A percentile compares a stretch with the other conserved stretches of the same genome.
Conservation (phyloP, 2,797 vertebrate species). For the Perodicticus potto region DNA sequence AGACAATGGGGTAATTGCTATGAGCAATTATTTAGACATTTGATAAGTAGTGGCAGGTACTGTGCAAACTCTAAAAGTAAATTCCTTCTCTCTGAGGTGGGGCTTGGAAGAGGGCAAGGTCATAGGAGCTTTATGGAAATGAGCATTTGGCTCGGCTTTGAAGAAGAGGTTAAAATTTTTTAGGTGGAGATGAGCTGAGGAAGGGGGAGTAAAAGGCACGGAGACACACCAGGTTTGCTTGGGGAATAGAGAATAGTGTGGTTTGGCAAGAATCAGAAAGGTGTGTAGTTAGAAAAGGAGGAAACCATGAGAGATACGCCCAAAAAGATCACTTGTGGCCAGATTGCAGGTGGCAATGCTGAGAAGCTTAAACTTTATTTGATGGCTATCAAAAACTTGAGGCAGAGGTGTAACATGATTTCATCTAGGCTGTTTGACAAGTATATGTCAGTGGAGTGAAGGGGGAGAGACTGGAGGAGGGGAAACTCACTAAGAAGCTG, state of each 20-base stretch:
- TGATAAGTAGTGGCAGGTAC: slow-evolving; percentile 32
- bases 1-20: slow-evolving; percentile 10
- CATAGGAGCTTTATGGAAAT: slow-evolving; percentile 41
- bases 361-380: slow-evolving; percentile 29
- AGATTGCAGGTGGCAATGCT: not conserved
- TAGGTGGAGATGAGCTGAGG: not conserved
- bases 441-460: not conserved
- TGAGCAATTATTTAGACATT: slow-evolving; percentile 59
- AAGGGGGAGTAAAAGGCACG: not conserved
- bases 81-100: not conserved
- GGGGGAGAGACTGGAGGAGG: not conserved
- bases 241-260: not conserved
- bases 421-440: not conserved
- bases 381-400: not conserved
- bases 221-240: not conserved
- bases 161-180: slow-evolving; percentile 35
- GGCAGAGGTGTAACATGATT: not conserved
- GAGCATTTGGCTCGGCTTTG: slow-evolving; percentile 18
- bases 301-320: not conserved
- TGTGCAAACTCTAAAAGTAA: slow-evolving; percentile 46
- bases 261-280: not conserved
- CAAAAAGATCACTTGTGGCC: not conserved
- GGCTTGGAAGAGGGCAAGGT: not conserved
- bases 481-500: not conserved
- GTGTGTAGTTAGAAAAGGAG: not conserved